Evolutionary conservation across 53 echinoderm and acorn worm genomes (phyloP), one percentile per base, ranked within the genome.

Genomic region (Paracentrotus lividus): DNA sequence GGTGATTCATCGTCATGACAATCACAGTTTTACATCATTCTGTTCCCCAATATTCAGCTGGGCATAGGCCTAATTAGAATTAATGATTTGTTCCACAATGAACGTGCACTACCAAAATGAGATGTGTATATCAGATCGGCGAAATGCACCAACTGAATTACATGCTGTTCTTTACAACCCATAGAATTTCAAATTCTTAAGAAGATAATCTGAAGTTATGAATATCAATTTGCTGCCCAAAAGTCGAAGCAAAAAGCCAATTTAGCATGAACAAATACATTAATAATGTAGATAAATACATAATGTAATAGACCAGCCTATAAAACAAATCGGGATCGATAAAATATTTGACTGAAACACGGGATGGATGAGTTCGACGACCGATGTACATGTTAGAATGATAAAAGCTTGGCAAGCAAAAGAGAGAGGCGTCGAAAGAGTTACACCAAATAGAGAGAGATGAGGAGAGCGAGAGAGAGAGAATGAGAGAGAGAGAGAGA

Each of bases 311-410:
- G n/a, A n/a, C n/a, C n/a, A n/a, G n/a, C n/a, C 77, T 18, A 42
- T 77, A 31, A n/a, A n/a, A 31, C 77, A 4, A 42, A 45, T 81
- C 81, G 27, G 47, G 81, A 81, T 81, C 81, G n/a, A 49, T 81
- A 81, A 49, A 81, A 81, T 45, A 45, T 81, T 81, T 24, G n/a
- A 81, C 20, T 81, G n/a, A 81, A 42, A 81, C 81, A 47, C 45
- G 81, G 47, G 47, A 26, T 4, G 47, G 47, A n/a, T n/a, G n/a
- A n/a, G 81, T 81, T 81, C 44, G 47, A 81, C 81, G 81, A 81
- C 81, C 81, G 81, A 45, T 45, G 23, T 81, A 26, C 26, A 81
- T n/a, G 13, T 1, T n/a, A 76, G 47, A 81, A 78, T 12, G 47
- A n/a, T n/a, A n/a, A n/a, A 81, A 47, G 44, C 81, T 45, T 44